Percentiles rank a stretch among this genome's conserved stretches.
phyloP scores from a whole-genome alignment of 2,797 vertebrate species.

The Argentina silus region DNA sequence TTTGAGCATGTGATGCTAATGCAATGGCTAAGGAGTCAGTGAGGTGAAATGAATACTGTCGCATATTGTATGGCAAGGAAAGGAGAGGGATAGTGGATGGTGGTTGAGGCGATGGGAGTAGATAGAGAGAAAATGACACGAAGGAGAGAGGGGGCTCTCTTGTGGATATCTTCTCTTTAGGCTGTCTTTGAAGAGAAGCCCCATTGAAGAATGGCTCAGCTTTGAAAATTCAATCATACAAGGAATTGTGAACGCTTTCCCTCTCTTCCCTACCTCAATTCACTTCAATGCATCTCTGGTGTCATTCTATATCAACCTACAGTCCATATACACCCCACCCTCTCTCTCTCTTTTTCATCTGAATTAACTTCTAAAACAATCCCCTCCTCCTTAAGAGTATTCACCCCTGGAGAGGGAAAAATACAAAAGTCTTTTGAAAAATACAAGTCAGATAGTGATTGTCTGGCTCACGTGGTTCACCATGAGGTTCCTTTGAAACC shows the following conservation, averaged over 20 bases:
- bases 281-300: too few relatives aligned
- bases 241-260: too few relatives aligned
- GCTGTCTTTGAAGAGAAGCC: constrained; percentile 38
- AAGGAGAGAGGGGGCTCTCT: constrained; percentile 14
- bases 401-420: neutral
- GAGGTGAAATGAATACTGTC: constrained; percentile 47
- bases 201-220: neutral
- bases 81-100: neutral
- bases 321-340: neutral
- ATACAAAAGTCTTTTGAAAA: too few relatives aligned
- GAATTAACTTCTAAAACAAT: constrained; percentile 25
- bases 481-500: neutral
- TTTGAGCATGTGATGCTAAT: constrained; percentile 29
- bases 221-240: neutral
- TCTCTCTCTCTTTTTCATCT: constrained; percentile 15
- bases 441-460: neutral
- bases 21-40: constrained; percentile 23
- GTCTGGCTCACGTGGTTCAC: neutral
- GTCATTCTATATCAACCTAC: neutral
- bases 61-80: neutral
- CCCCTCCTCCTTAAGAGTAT: constrained; percentile 15
- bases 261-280: too few relatives aligned
- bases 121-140: neutral
- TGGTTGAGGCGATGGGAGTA: neutral
- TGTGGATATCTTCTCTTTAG: constrained; percentile 32